phyloP scores from a whole-genome alignment of 37 sponge, comb jelly and placozoan genomes.

The Haliclona indistincta region DNA sequence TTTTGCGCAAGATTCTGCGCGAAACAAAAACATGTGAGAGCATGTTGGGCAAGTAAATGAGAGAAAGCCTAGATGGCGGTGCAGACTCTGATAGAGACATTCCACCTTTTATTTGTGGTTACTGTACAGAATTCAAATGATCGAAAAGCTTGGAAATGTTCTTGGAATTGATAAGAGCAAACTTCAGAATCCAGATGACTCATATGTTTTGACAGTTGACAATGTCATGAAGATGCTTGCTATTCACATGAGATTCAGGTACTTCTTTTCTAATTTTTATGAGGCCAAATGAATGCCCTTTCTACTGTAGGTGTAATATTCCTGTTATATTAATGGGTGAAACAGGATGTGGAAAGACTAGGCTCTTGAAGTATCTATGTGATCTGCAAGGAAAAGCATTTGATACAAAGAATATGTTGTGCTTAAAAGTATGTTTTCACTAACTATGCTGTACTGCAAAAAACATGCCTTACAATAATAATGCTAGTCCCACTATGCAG shows the following conservation, averaged over 20 bases:
- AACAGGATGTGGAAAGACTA: slow-evolving; percentile 89
- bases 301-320: slow-evolving; percentile 57
- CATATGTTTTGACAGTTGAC: slow-evolving; percentile 65
- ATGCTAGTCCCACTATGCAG: too few relatives aligned
- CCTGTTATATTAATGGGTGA: slow-evolving; percentile 92
- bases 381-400: slow-evolving; percentile 21
- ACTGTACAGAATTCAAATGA: slow-evolving; percentile 31
- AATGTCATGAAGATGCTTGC: slow-evolving; percentile 68
- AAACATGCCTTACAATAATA: too few relatives aligned
- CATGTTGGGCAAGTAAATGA: background rate
- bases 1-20: too few relatives aligned
- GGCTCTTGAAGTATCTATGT: slow-evolving; percentile 70
- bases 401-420: background rate
- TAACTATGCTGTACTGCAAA: too few relatives aligned
- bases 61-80: background rate
- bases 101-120: too few relatives aligned
- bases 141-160: slow-evolving; percentile 50
- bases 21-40: background rate
- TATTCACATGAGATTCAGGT: slow-evolving; percentile 76
- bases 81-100: too few relatives aligned
- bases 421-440: background rate
- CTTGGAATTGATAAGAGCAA: slow-evolving; percentile 46
- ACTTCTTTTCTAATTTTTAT: background rate
- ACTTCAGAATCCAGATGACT: slow-evolving; percentile 44
- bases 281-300: background rate